Percentiles rank a stretch among this genome's conserved stretches.
These are phyloP conservation scores for Zelleria hepariella DNA, from an alignment of 2,888 invertebrate genomes.

Conservation along the genomic window DNA sequence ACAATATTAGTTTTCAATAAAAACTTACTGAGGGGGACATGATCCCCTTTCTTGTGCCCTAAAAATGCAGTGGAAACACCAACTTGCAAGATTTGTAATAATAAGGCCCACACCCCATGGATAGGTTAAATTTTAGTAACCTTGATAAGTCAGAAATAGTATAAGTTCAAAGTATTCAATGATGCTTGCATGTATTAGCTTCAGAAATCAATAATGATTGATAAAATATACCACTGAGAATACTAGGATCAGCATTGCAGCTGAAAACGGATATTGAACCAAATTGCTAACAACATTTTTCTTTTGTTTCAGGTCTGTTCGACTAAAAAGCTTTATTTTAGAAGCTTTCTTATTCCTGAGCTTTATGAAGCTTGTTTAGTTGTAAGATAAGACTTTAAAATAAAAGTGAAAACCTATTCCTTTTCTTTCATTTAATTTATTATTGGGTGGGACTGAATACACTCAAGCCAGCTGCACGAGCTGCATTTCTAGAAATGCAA, in stretches of 20 bases:
- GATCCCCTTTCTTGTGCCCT: no score
- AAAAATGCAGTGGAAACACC: no score
- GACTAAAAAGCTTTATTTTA: constrained; percentile 73
- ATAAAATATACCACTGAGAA: constrained; percentile 38
- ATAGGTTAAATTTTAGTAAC: no score
- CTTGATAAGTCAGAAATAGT: not conserved
- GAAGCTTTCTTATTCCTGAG: constrained; percentile 58
- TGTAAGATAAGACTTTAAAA: constrained; percentile 53
- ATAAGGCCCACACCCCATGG: no score
- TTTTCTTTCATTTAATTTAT: not conserved
- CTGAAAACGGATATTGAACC: constrained; percentile 9
- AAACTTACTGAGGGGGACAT: no score
- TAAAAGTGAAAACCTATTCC: constrained; percentile 23
- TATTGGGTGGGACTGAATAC: no score
- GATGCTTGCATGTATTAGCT: constrained; percentile 76
- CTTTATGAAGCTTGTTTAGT: constrained; percentile 62
- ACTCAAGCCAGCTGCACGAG: no score
- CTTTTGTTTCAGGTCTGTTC: constrained; percentile 80
- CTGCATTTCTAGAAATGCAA: no score
- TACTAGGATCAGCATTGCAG: not conserved
- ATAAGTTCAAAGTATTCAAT: constrained; percentile 33
- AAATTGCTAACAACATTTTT: constrained; percentile 22
- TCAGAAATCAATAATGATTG: constrained; percentile 53
- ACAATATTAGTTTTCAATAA: no score
- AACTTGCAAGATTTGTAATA: no score